A percentile compares a stretch with the other conserved stretches of the same genome.
These are phyloP conservation scores for Fundulus diaphanus DNA, from an alignment of 2,797 vertebrate species.

Conservation along the genomic window DNA sequence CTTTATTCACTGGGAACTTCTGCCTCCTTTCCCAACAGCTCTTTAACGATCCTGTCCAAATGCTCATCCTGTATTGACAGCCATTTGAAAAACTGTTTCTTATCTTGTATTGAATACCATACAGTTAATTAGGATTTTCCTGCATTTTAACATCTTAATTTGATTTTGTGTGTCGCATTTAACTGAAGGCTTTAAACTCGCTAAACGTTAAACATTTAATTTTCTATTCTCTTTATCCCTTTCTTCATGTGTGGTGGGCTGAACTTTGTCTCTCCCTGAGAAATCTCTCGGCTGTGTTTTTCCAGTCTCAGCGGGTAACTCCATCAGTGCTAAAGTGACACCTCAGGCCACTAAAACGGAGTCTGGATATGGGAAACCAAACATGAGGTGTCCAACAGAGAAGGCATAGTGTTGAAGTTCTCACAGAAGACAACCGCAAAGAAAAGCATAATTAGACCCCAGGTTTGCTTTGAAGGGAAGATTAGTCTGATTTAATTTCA, in stretches of 20 bases:
- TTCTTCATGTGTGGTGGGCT: slow-evolving; percentile 52
- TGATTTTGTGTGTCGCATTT: not conserved
- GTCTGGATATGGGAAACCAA: slow-evolving; percentile 59
- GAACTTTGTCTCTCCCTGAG: slow-evolving; percentile 48
- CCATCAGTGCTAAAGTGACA: slow-evolving; percentile 78
- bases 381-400: slow-evolving; percentile 76
- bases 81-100: not conserved
- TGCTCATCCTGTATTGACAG: not conserved
- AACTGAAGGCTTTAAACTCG: not conserved
- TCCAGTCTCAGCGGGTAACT: slow-evolving; percentile 71
- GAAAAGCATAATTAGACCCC: slow-evolving; percentile 59
- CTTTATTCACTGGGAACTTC: not conserved
- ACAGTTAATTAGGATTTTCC: not conserved
- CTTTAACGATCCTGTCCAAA: not conserved
- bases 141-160: not conserved
- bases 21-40: not conserved
- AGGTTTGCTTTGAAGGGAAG: slow-evolving; percentile 72
- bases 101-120: not conserved
- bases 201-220: not conserved
- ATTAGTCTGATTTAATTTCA: slow-evolving; percentile 56
- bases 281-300: slow-evolving; percentile 70
- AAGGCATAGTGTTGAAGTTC: slow-evolving; percentile 74
- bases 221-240: slow-evolving; percentile 13
- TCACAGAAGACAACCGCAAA: slow-evolving; percentile 72
- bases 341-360: slow-evolving; percentile 74